Conservation (phyloP, 2,888 invertebrate species). For the Digitonthophagus gazella region DNA sequence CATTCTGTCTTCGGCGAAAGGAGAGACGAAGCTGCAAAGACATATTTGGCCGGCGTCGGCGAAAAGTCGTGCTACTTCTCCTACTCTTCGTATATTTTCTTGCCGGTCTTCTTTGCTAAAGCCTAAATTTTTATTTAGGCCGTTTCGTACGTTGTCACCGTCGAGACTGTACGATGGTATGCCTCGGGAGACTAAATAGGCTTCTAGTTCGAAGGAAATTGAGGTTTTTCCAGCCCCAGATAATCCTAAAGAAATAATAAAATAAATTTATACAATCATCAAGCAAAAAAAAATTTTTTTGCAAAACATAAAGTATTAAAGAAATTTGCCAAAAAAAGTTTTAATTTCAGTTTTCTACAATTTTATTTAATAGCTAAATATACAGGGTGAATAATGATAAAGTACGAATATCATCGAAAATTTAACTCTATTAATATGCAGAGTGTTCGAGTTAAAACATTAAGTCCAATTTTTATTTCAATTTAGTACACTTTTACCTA, state of each 20-base stretch:
- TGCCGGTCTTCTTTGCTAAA: constrained; percentile 89
- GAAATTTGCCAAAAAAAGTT: neutral
- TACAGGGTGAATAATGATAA: too few species aligned
- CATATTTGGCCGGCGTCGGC: constrained; percentile 95
- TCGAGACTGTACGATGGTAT: constrained; percentile 94
- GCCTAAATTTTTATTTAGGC: constrained; percentile 90
- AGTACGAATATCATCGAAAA: too few species aligned
- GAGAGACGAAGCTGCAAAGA: constrained; percentile 94
- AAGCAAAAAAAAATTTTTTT: too few species aligned
- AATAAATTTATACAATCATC: too few species aligned
- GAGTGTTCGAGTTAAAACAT: too few species aligned
- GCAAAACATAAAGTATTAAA: neutral
- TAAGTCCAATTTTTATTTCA: too few species aligned
- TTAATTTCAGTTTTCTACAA: too few species aligned
- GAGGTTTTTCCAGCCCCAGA: constrained; percentile 96
- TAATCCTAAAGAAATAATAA: constrained; percentile 31
- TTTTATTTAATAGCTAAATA: too few species aligned
- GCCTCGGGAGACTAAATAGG: constrained; percentile 78
- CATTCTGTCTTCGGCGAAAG: constrained; percentile 85
- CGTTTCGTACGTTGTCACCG: constrained; percentile 94
- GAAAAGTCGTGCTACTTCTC: constrained; percentile 97
- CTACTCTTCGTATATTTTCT: constrained; percentile 93
- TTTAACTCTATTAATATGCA: too few species aligned
- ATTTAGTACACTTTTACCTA: too few species aligned
- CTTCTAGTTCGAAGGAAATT: constrained; percentile 92